Evolutionary conservation across 2,113 vertebrate species (phyloP), one percentile per base, ranked within the genome.

Genomic region (Corythoichthys haematopterus): DNA sequence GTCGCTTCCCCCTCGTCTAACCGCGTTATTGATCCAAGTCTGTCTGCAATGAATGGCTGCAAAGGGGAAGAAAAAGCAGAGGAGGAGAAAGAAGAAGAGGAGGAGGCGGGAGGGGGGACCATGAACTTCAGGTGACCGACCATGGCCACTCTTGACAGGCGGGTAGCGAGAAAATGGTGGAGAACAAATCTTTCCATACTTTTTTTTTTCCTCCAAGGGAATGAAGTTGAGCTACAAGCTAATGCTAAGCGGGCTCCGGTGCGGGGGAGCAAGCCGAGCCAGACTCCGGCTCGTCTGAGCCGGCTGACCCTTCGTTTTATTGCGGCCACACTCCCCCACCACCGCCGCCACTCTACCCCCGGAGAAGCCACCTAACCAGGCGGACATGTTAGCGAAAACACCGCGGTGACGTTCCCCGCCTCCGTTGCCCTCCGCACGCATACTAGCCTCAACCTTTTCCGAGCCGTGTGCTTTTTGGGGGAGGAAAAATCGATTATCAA

Each of bases 51-150:
- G 92, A 93, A 92, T 91, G 86, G 91, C 90, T 92, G 85, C 86
- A 84, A 85, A 86, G n/a, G 59, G n/a, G 59, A 43, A 61, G 15
- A 58, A 58, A 11, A 59, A n/a, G 14, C 11, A 2, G 58, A 61
- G 4, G 38, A 45, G 3, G 38, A 60, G 2, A 13, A 45, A 3
- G 59, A 14, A 20, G 11, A 61, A 40, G 4, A 61, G n/a, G 10
- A 43, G 38, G 35, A 43, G 16, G 84, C 84, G 87, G 87, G 72
- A 74, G 74, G 82, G 90, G 91, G 85, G 86, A 89, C 92, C 89
- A 87, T 96, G 94, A 98, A 98, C 94, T 97, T 95, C 94, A 94
- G 94, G 93, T 96, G 95, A 96, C 95, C 95, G 95, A 93, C 91
- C 93, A 89, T 87, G 91, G 93, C 94, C 92, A 92, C 90, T 89